Conservation (phyloP, 2,888 invertebrate genomes). For the Athalia cordata region DNA sequence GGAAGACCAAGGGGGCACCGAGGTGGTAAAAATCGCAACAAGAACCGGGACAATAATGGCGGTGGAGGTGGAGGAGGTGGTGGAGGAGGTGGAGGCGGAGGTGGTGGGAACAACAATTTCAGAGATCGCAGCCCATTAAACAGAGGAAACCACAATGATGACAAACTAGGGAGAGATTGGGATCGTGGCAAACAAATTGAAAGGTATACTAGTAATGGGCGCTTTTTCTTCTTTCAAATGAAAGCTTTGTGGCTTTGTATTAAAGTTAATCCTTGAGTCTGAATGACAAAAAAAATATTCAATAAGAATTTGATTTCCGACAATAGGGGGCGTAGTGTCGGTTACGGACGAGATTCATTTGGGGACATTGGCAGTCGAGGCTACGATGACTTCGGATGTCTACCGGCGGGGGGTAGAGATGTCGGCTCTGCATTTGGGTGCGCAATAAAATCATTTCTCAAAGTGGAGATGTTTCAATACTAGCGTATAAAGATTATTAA, state of each 20-base stretch:
- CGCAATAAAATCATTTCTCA: conserved; percentile 44
- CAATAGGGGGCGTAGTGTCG: conserved; percentile 51
- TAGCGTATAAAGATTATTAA: background rate
- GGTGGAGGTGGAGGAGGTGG: conserved; percentile 47
- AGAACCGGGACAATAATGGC: conserved; percentile 58
- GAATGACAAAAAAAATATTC: too few relatives aligned
- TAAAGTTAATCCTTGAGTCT: too few relatives aligned
- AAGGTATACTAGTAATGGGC: conserved; percentile 56
- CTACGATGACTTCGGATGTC: conserved; percentile 65
- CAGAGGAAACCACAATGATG: conserved; percentile 60
- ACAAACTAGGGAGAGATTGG: conserved; percentile 60
- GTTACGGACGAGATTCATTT: conserved; percentile 63
- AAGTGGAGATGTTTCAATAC: background rate
- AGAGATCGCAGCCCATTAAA: conserved; percentile 69
- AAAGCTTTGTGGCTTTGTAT: too few relatives aligned
- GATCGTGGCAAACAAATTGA: conserved; percentile 63
- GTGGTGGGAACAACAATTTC: conserved; percentile 60
- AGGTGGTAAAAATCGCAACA: conserved; percentile 67
- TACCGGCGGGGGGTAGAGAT: conserved; percentile 43
- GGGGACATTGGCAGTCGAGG: conserved; percentile 61
- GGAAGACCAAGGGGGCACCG: conserved; percentile 57
- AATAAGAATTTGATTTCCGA: conserved; percentile 5
- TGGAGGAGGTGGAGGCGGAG: conserved; percentile 44
- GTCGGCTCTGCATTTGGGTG: conserved; percentile 65
- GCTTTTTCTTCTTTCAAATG: background rate